Conservation (phyloP, 2,113 vertebrate species). For the Nesoenas mayeri region DNA sequence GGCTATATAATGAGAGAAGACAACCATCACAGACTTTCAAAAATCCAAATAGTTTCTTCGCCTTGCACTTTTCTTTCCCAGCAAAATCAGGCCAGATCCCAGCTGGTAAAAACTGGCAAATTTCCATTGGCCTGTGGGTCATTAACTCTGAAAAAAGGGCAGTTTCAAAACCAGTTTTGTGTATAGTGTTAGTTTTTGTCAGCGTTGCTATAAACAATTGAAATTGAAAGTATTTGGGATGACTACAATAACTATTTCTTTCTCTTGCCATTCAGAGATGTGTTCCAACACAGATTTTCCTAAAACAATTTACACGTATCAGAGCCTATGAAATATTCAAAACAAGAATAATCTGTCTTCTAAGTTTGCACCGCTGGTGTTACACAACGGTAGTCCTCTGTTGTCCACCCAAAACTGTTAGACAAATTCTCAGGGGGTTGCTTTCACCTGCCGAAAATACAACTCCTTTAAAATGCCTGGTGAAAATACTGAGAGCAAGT, state of each 20-base stretch:
- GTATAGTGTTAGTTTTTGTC: conserved; percentile 46
- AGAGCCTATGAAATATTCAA: background rate
- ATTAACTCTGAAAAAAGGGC: conserved; percentile 63
- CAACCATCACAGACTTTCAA: conserved; percentile 12
- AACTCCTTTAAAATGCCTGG: background rate
- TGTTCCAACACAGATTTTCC: background rate
- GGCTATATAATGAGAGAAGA: background rate
- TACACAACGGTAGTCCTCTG: background rate
- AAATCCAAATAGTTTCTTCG: conserved; percentile 36
- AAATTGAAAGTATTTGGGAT: conserved; percentile 63
- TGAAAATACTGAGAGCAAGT: background rate
- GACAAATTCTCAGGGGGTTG: background rate
- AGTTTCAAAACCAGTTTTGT: conserved; percentile 64
- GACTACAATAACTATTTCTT: conserved; percentile 37
- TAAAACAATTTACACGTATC: background rate
- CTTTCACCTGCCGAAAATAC: background rate
- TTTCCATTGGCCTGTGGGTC: conserved; percentile 60
- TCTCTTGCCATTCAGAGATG: conserved; percentile 28
- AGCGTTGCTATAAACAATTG: conserved; percentile 63
- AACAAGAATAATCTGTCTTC: background rate
- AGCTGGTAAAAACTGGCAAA: conserved; percentile 63
- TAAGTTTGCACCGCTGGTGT: background rate
- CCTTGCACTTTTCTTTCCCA: conserved; percentile 48
- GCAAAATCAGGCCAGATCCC: conserved; percentile 60
- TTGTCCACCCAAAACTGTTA: background rate